These are phyloP conservation scores for Eumacrocentrus americanus DNA, from an alignment of 2,888 invertebrate species.

Conservation along the genomic window DNA sequence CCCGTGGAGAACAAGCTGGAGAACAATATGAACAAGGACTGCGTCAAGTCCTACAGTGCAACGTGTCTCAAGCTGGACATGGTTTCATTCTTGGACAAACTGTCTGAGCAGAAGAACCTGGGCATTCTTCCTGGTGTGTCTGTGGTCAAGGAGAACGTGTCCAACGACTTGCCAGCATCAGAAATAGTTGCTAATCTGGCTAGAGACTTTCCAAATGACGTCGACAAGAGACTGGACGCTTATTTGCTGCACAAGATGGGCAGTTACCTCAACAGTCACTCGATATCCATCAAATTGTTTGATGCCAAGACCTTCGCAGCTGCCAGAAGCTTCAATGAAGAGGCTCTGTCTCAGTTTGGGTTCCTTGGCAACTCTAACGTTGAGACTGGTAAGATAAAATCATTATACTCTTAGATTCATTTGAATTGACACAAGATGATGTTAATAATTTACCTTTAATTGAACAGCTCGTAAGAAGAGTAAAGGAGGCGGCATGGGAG, in stretches of 20 bases:
- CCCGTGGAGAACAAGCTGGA: constrained; percentile 39
- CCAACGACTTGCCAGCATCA: constrained; percentile 65
- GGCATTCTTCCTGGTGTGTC: constrained; percentile 76
- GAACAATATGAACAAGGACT: constrained; percentile 59
- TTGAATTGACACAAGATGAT: neutral
- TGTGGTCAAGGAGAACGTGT: constrained; percentile 70
- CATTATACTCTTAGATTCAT: neutral
- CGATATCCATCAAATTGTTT: constrained; percentile 74
- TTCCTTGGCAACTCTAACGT: constrained; percentile 41
- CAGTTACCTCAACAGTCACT: constrained; percentile 75
- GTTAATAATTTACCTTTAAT: neutral
- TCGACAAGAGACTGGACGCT: constrained; percentile 77
- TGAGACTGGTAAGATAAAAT: constrained; percentile 62
- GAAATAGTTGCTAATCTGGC: constrained; percentile 79
- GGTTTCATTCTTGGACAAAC: constrained; percentile 75
- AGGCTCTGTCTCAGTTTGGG: constrained; percentile 49
- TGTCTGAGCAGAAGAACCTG: constrained; percentile 74
- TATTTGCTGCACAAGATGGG: constrained; percentile 75
- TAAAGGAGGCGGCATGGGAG: constrained; percentile 58
- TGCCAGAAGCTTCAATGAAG: constrained; percentile 62
- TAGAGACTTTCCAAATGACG: constrained; percentile 76
- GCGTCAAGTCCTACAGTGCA: constrained; percentile 69
- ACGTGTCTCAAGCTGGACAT: constrained; percentile 82
- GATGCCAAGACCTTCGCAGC: constrained; percentile 69
- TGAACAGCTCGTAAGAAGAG: constrained; percentile 56